phyloP scores from a whole-genome alignment of 2,797 vertebrate species.

The Buphagus erythrorhynchus region DNA sequence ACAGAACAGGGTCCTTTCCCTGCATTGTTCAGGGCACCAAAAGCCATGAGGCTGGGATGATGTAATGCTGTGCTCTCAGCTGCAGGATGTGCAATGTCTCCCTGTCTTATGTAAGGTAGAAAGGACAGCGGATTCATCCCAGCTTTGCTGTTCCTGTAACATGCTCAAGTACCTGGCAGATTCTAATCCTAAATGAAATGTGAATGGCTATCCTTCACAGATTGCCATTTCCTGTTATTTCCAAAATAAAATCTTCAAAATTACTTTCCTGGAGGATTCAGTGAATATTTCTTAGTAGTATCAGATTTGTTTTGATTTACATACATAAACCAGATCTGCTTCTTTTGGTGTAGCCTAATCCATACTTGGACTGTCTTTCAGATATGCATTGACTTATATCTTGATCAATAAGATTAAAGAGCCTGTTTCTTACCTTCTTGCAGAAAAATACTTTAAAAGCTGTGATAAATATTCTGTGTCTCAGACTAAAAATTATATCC shows the following conservation, averaged over 20 bases:
- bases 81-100: not conserved
- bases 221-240: not conserved
- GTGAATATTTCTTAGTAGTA: not conserved
- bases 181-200: conserved; percentile 4
- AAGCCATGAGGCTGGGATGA: not conserved
- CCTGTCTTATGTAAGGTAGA: not conserved
- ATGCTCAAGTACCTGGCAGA: not conserved
- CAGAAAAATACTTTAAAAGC: not conserved
- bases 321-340: not conserved
- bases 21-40: not conserved
- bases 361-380: not conserved
- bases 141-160: not conserved
- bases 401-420: not conserved
- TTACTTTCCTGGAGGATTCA: not conserved
- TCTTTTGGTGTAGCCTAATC: not conserved
- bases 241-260: not conserved
- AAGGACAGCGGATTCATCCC: not conserved
- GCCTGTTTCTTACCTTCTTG: not conserved
- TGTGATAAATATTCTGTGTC: not conserved
- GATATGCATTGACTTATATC: not conserved
- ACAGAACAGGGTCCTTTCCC: not conserved
- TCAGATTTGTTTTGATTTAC: not conserved
- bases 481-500: not conserved
- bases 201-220: not conserved
- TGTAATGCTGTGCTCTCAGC: not conserved